Conservation (phyloP, 37 sponge, comb jelly and placozoan species). For the Hexactinellida sp. region DNA sequence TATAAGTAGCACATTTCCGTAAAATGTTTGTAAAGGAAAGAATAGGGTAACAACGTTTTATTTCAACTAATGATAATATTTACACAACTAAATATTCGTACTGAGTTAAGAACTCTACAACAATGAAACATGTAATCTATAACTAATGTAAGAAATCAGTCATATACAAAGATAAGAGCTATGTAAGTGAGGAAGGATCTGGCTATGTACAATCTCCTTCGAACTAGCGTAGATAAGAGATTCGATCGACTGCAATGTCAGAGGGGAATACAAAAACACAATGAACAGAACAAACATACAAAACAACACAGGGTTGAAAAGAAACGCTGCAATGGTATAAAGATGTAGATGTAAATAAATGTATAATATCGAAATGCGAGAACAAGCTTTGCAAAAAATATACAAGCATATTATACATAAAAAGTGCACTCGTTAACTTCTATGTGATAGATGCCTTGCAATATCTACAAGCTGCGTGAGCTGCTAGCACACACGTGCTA, state of each 20-base stretch:
- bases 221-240: neutral
- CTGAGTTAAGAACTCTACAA: neutral
- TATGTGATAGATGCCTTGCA: neutral
- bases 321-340: slow-evolving; percentile 15
- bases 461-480: slow-evolving; percentile 6
- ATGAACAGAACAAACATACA: neutral
- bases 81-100: neutral
- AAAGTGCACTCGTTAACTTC: neutral
- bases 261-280: no score
- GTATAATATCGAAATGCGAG: slow-evolving; percentile 17
- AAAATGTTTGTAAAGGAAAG: no score
- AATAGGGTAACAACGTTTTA: no score
- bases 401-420: slow-evolving; percentile 8
- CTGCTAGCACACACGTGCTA: neutral
- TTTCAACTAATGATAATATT: neutral
- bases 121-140: neutral
- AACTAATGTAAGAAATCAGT: neutral
- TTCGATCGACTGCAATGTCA: neutral
- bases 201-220: neutral
- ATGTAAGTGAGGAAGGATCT: neutral
- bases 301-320: neutral
- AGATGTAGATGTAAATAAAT: slow-evolving; percentile 18
- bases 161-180: neutral
- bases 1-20: no score
- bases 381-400: slow-evolving; percentile 18